phyloP scores from a whole-genome alignment of 2,888 invertebrate genomes.

The Phoronis australis region DNA sequence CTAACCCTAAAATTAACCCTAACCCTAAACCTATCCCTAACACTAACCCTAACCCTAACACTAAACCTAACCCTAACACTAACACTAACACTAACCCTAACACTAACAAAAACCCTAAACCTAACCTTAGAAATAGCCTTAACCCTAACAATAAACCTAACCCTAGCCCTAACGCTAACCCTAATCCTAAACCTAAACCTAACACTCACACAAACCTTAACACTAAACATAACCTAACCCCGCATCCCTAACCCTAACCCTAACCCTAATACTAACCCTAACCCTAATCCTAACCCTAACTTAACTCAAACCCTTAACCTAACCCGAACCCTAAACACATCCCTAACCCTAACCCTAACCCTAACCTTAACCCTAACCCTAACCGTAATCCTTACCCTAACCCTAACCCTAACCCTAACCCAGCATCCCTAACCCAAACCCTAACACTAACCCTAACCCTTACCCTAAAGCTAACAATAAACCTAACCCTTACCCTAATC shows the following conservation, averaged over 20 bases:
- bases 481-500: conserved; percentile 17
- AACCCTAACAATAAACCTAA: no score
- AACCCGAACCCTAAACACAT: conserved; percentile 17
- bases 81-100: no score
- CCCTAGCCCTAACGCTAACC: conserved; percentile 21
- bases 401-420: conserved; percentile 27
- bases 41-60: no score
- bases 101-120: conserved; percentile 16
- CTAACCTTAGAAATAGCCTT: conserved; percentile 17
- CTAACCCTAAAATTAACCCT: conserved; percentile 17
- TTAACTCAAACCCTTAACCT: conserved; percentile 21
- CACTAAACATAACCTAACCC: conserved; percentile 24
- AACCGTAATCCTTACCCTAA: conserved; percentile 20
- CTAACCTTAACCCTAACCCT: no score
- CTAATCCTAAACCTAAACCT: conserved; percentile 20
- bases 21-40: no score
- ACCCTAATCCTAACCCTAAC: no score
- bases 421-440: no score
- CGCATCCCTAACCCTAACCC: no score
- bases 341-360: no score
- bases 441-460: no score
- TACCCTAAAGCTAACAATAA: conserved; percentile 19
- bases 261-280: no score
- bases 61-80: no score
- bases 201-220: conserved; percentile 24